These are phyloP conservation scores for Athalia rosae DNA, from an alignment of 2,888 invertebrate genomes.

Conservation along the genomic window DNA sequence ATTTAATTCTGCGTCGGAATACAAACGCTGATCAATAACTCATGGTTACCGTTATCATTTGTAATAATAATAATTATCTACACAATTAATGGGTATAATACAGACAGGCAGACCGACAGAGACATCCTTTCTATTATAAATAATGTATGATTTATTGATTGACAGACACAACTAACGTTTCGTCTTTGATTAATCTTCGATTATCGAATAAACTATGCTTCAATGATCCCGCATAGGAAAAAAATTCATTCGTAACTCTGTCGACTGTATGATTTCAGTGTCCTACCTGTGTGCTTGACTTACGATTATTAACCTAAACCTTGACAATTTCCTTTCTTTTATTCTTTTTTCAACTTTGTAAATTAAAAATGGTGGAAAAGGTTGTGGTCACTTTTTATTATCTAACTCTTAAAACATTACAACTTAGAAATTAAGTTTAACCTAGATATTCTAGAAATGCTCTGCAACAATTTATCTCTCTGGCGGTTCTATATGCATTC, in stretches of 20 bases:
- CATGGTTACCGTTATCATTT: conserved; percentile 41
- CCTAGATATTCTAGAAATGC: conserved; percentile 67
- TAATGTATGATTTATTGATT: conserved; percentile 46
- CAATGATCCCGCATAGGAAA: not conserved
- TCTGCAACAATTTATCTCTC: conserved; percentile 52
- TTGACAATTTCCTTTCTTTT: conserved; percentile 42
- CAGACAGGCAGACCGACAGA: conserved; percentile 56
- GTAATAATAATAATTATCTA: too few relatives aligned
- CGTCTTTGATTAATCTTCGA: conserved; percentile 43
- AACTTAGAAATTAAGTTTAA: conserved; percentile 68
- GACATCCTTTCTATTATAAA: conserved; percentile 51
- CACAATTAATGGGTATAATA: conserved; percentile 32
- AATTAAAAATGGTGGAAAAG: conserved; percentile 67
- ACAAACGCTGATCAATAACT: conserved; percentile 53
- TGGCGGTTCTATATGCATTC: conserved; percentile 46
- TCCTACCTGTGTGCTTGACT: conserved; percentile 31
- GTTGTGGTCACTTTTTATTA: conserved; percentile 70
- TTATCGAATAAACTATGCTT: conserved; percentile 15
- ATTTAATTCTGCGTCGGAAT: conserved; percentile 68
- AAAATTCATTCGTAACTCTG: conserved; percentile 43
- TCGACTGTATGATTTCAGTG: conserved; percentile 44
- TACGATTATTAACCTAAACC: conserved; percentile 21
- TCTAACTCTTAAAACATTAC: conserved; percentile 71
- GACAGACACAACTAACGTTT: conserved; percentile 43
- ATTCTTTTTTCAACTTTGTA: conserved; percentile 47